A percentile compares a stretch with the other conserved stretches of the same genome.
phyloP scores from a whole-genome alignment of 2,888 invertebrate species.

The Limnephilus marmoratus region DNA sequence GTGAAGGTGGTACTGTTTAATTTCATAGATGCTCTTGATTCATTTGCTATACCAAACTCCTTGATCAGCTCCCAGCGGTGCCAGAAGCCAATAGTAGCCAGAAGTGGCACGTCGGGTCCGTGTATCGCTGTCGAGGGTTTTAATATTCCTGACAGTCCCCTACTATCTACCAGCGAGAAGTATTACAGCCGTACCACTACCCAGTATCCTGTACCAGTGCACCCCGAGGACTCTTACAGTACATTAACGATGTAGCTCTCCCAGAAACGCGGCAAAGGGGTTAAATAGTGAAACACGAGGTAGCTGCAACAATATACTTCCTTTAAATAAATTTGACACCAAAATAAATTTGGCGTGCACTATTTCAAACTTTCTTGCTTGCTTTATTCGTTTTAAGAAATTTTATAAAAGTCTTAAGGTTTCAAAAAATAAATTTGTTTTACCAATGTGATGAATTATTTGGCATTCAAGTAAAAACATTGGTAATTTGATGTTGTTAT shows the following conservation, averaged over 20 bases:
- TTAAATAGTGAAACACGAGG: not conserved
- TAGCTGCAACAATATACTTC: not conserved
- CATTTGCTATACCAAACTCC: not conserved
- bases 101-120: not conserved
- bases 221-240: constrained; percentile 34
- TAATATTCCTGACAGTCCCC: constrained; percentile 33
- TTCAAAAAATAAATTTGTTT: no score
- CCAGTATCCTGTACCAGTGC: not conserved
- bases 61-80: constrained; percentile 2
- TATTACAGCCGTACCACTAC: no score
- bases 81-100: not conserved
- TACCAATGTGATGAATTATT: no score
- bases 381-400: no score
- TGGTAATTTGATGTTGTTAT: no score
- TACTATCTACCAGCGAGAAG: constrained; percentile 20
- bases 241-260: constrained; percentile 45
- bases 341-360: not conserved
- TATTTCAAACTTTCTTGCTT: not conserved
- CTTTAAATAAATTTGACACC: not conserved
- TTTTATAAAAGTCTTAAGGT: no score
- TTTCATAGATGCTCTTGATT: no score
- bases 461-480: no score
- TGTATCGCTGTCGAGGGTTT: constrained; percentile 54
- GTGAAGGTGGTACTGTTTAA: no score
- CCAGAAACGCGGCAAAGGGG: not conserved